phyloP scores from a whole-genome alignment of 2,888 invertebrate species.

The Himalopsyche anomala region DNA sequence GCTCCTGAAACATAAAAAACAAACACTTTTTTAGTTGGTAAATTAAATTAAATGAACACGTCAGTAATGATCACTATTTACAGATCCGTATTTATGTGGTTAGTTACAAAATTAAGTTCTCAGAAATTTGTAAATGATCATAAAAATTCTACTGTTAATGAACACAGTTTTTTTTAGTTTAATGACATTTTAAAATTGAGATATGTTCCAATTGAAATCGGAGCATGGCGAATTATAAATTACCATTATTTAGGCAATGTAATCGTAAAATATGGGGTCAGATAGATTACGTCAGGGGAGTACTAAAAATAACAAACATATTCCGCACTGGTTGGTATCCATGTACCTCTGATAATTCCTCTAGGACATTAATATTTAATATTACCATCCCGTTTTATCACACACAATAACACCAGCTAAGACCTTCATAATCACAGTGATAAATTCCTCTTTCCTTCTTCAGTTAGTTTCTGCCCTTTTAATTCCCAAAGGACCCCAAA shows the following conservation, averaged over 20 bases:
- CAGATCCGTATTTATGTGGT: too few relatives aligned
- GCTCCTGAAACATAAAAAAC: too few relatives aligned
- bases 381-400: constrained; percentile 64
- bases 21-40: too few relatives aligned
- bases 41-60: too few relatives aligned
- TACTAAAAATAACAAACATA: constrained; percentile 30
- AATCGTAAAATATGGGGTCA: constrained; percentile 6
- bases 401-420: constrained; percentile 65
- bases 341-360: constrained; percentile 45
- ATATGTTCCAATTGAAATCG: too few relatives aligned
- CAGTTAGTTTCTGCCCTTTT: constrained; percentile 66
- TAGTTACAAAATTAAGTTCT: too few relatives aligned
- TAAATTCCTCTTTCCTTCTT: constrained; percentile 66
- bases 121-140: too few relatives aligned
- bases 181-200: too few relatives aligned
- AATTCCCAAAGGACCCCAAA: constrained; percentile 64
- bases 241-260: background rate
- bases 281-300: constrained; percentile 19
- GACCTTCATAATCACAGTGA: constrained; percentile 66
- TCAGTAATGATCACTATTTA: too few relatives aligned
- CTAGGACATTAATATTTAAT: constrained; percentile 61
- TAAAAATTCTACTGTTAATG: too few relatives aligned
- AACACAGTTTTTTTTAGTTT: too few relatives aligned
- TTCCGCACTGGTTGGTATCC: constrained; percentile 14
- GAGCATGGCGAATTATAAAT: too few relatives aligned